Evolutionary conservation across 2,888 invertebrate genomes (phyloP), one percentile per base, ranked within the genome.

Genomic region (Diabrotica balteata): DNA sequence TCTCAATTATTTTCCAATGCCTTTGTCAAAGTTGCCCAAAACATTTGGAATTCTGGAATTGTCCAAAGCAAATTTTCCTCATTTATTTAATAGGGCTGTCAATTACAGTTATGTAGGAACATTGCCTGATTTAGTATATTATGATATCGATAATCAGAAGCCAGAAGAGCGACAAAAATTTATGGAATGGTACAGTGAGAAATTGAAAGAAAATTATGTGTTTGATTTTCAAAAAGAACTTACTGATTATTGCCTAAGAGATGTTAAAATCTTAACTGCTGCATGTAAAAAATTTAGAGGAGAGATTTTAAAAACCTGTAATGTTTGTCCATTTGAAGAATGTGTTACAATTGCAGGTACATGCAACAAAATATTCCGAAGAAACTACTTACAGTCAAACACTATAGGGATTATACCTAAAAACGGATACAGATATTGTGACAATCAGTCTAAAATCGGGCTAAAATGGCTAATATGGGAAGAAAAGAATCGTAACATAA

Each of bases 141-240:
- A 52, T 9, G 52, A 52, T 11, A 8, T 32, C 9, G 52, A 52
- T 9, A 52, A 11, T 51, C 17, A 17, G 17, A 51, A 51, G 22
- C 43, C 42, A 49, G 63, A 44, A 49, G 11, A 9, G 6, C 8
- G 49, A 49, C 9, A 17, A 17, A 17, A 17, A 17, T 17, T 17
- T 17, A 17, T 17, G 17, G 17, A 17, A 17, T 17, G 17, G 17
- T 17, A 17, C 17, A 17, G 17, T 17, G 17, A 17, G 17, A 17
- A 17, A 17, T 17, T 17, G 17, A 17, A 17, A 17, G 17, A 17
- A 17, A 17, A 17, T 17, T 17, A 53, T 1, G 65, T 54, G 1
- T 80, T 80, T 68, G 65, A 78, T 68, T 75, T 80, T 64, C 32
- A 73, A 60, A 66, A 73, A 45, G 80, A 80, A 57, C 45, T 81